Evolutionary conservation across 1,140 invertebrate genomes (phyloP).

Genomic region (Brachystomella parvula): DNA sequence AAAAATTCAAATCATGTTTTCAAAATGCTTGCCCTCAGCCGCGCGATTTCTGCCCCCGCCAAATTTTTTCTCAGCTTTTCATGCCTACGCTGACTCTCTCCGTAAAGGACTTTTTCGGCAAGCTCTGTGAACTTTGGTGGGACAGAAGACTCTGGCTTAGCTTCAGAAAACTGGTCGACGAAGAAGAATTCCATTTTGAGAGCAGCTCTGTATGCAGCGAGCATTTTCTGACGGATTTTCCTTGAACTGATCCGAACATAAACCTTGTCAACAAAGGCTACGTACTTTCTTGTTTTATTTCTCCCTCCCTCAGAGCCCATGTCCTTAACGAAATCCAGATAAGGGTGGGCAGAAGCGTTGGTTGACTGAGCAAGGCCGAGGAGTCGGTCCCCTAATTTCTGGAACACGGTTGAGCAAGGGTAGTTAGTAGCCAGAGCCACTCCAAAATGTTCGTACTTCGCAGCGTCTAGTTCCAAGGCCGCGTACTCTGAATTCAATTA

Average conservation of each 20-base stretch:
- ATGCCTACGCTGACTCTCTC: no score
- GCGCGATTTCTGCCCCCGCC: no score
- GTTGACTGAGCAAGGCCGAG: background rate
- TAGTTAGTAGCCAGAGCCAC: conserved; percentile 2
- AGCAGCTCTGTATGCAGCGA: background rate
- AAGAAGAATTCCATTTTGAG: conserved; percentile 8
- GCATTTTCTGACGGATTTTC: conserved; percentile 3
- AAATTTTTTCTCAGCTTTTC: no score
- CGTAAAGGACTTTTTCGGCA: background rate
- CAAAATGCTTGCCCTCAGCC: no score
- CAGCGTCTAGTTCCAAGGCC: background rate
- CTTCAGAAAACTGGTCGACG: background rate
- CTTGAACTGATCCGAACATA: conserved; percentile 4
- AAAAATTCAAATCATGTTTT: no score
- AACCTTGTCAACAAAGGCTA: conserved; percentile 15
- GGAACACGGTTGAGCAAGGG: conserved; percentile 17
- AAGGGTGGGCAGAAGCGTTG: conserved; percentile 2
- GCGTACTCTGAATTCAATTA: background rate
- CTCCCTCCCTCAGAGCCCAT: background rate
- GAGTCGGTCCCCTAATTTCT: conserved; percentile 4
- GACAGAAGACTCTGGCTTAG: background rate
- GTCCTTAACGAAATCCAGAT: background rate
- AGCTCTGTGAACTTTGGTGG: conserved; percentile 2
- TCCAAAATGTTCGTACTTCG: conserved; percentile 11
- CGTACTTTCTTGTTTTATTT: background rate